Evolutionary conservation across 2,888 invertebrate genomes (phyloP).

Genomic region (Entomobrya proxima): DNA sequence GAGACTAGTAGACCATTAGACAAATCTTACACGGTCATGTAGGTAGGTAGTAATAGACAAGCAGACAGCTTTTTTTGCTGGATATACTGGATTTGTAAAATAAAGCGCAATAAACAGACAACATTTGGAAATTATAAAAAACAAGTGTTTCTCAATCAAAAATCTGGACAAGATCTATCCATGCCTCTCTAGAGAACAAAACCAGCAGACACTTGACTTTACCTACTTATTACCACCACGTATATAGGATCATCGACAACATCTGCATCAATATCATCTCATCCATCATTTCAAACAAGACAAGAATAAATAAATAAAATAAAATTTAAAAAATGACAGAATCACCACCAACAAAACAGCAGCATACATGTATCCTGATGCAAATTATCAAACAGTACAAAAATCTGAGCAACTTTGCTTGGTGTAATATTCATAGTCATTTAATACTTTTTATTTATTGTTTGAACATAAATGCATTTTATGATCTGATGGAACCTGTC

Average conservation of each 20-base stretch:
- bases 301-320: background rate
- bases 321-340: background rate
- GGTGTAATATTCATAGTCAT: background rate
- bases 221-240: background rate
- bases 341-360: background rate
- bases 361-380: background rate
- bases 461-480: slow-evolving; percentile 30
- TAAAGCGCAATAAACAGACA: slow-evolving; percentile 34
- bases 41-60: background rate
- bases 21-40: too few relatives aligned
- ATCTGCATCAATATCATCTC: slow-evolving; percentile 25
- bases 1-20: too few relatives aligned
- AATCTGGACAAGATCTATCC: slow-evolving; percentile 35
- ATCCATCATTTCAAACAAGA: slow-evolving; percentile 19
- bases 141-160: slow-evolving; percentile 50
- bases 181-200: background rate
- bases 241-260: background rate
- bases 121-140: background rate
- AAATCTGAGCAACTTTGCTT: background rate
- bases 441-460: background rate
- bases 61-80: slow-evolving; percentile 21
- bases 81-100: background rate
- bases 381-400: background rate
- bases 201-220: slow-evolving; percentile 6
- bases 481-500: slow-evolving; percentile 32